Evolutionary conservation across 2,888 invertebrate species (phyloP).

Genomic region (Sepioteuthis lessoniana): DNA sequence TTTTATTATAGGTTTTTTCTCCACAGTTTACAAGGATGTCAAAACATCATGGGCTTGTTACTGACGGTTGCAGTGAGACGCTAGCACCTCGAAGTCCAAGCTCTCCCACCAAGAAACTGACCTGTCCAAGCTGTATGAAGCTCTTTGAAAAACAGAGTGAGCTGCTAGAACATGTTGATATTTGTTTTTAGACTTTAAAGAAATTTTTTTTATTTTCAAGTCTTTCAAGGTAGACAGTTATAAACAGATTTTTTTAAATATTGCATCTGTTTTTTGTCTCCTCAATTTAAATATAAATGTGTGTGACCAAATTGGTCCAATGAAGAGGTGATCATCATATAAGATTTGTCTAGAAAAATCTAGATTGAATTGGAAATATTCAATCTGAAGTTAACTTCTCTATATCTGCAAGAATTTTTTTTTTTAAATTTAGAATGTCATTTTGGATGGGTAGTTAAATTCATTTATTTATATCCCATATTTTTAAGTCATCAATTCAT

Average conservation of each 20-base stretch:
- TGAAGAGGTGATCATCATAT: too few species aligned
- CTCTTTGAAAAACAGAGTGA: constrained; percentile 63
- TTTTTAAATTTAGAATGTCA: not conserved
- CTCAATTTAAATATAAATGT: too few species aligned
- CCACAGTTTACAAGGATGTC: not conserved
- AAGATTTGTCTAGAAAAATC: too few species aligned
- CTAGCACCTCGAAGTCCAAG: not conserved
- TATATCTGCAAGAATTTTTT: not conserved
- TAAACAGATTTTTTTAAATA: not conserved
- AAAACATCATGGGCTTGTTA: not conserved
- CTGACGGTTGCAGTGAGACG: not conserved
- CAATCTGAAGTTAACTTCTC: not conserved
- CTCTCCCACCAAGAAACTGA: constrained; percentile 54
- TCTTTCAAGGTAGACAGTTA: not conserved
- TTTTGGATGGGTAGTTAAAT: not conserved
- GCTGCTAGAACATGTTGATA: constrained; percentile 65
- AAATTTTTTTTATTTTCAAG: not conserved
- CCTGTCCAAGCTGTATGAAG: constrained; percentile 66
- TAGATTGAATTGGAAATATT: too few species aligned
- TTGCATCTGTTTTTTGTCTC: not conserved
- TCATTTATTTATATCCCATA: too few species aligned
- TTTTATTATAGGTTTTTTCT: not conserved
- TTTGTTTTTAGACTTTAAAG: constrained; percentile 55
- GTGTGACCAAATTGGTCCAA: too few species aligned
- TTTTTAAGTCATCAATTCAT: too few species aligned